Evolutionary conservation across 2,888 invertebrate genomes (phyloP), one percentile per base, ranked within the genome.

Genomic region (Balanococcus diminutus): DNA sequence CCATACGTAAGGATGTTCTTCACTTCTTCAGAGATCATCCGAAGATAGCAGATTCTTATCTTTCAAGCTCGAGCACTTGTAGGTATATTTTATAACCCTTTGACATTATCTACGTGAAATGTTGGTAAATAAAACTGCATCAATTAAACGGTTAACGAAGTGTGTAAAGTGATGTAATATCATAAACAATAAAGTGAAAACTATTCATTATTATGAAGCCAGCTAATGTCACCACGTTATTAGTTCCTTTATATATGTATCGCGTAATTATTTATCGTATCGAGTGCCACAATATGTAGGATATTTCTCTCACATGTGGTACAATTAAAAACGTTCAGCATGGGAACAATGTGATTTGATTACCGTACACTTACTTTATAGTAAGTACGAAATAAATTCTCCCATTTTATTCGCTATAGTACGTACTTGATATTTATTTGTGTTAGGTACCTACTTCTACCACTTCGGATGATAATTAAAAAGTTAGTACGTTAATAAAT

Each of bases 161-260:
- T 36, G 75, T 79, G 19, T 79, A 79, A 79, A 79, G 36, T 79
- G 75, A 79, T 79, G 75, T 36, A 79, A 79, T 79, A 79, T 11
- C 36, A 36, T 36, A 6, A 79, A 19, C 16, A 19, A 67, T 31
- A 67, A 36, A 19, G 75, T 79, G 75, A 79, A 79, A 79, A n/a
- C 75, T 79, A 36, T 36, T 36, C 75, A 79, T 79, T 79, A 79
- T 79, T 79, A 36, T 32, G 36, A 79, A 79, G 36, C 2, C 22
- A n/a, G 36, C 75, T 36, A 79, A 79, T 36, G 75, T 79, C 36
- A 79, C 31, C 75, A 36, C 36, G 75, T 79, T 79, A 79, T 79
- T 79, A 36, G 31, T 79, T 79, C 75, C n/a, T n/a, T 67, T 67
- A 67, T 28, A 5, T 22, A 56, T 28, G 67, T 79, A 79, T 79